phyloP scores from a whole-genome alignment of 1,140 invertebrate genomes.

The Aphelinus certus region DNA sequence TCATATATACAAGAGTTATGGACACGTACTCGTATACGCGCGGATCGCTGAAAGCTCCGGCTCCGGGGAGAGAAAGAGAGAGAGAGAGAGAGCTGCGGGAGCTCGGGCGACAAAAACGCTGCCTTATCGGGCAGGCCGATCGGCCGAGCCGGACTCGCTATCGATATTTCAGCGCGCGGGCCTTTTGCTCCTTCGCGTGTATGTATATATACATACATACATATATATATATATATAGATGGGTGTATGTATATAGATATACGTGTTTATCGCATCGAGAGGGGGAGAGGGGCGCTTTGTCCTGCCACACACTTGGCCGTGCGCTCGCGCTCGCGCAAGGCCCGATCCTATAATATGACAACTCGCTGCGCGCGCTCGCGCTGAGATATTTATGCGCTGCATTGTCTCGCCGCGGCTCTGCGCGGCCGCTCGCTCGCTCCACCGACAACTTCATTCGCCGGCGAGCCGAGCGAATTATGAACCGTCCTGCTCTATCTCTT shows the following conservation, averaged over 20 bases:
- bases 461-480: slow-evolving; percentile 1
- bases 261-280: background rate
- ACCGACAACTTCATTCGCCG: slow-evolving; percentile 62
- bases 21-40: too few species aligned
- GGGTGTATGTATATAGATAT: too few species aligned
- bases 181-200: background rate
- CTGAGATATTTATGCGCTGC: slow-evolving; percentile 62
- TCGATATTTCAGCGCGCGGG: slow-evolving; percentile 37
- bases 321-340: slow-evolving; percentile 12
- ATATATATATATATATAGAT: too few species aligned
- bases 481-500: background rate
- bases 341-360: slow-evolving; percentile 54
- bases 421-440: slow-evolving; percentile 18
- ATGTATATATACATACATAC: too few species aligned
- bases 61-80: too few species aligned
- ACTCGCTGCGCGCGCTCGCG: slow-evolving; percentile 35
- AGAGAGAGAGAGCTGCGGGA: background rate
- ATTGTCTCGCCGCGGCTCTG: slow-evolving; percentile 54
- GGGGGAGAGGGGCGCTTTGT: slow-evolving; percentile 26
- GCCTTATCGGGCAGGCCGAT: slow-evolving; percentile 16
- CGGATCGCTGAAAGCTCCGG: too few species aligned
- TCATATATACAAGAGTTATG: too few species aligned
- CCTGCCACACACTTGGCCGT: slow-evolving; percentile 15
- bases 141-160: slow-evolving; percentile 12
- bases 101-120: slow-evolving; percentile 31